A percentile compares a stretch with the other conserved stretches of the same genome.
Conservation (phyloP, 1,140 invertebrate genomes). For the Lepidotrigona ventralis region DNA sequence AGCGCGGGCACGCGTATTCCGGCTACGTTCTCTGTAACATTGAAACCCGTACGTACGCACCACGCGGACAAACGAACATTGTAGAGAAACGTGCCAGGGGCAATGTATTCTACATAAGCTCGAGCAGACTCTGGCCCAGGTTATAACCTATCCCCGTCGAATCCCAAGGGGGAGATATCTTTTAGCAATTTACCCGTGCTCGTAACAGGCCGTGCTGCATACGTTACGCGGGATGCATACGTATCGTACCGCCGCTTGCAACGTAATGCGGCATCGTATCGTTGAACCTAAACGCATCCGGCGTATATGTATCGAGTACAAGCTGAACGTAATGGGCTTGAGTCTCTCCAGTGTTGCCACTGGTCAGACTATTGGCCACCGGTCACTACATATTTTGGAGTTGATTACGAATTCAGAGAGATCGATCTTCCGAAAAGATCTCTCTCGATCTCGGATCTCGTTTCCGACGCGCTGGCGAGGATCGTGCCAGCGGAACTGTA, state of each 20-base stretch:
- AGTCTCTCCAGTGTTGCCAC: background rate
- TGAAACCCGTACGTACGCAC: conserved; percentile 8
- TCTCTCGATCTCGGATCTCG: background rate
- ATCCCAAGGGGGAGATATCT: conserved; percentile 70
- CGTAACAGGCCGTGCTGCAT: conserved; percentile 38
- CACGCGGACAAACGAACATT: conserved; percentile 23
- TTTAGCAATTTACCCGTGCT: conserved; percentile 71
- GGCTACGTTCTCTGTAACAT: background rate
- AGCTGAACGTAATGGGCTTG: conserved; percentile 44
- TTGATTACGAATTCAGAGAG: background rate
- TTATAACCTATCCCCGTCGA: conserved; percentile 64
- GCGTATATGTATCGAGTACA: conserved; percentile 25
- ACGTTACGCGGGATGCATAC: conserved; percentile 53
- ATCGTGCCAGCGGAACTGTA: conserved; percentile 14
- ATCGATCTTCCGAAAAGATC: background rate
- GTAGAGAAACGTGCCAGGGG: conserved; percentile 18
- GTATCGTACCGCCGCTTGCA: conserved; percentile 25
- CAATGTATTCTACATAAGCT: conserved; percentile 61
- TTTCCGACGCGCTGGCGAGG: background rate
- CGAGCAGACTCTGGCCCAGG: conserved; percentile 42
- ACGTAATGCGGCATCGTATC: conserved; percentile 43
- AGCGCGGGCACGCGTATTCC: background rate
- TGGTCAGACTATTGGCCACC: background rate
- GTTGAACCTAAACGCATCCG: conserved; percentile 50
- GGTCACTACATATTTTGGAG: background rate